phyloP scores from a whole-genome alignment of 2,888 invertebrate genomes.

The Tupiocoris notatus region DNA sequence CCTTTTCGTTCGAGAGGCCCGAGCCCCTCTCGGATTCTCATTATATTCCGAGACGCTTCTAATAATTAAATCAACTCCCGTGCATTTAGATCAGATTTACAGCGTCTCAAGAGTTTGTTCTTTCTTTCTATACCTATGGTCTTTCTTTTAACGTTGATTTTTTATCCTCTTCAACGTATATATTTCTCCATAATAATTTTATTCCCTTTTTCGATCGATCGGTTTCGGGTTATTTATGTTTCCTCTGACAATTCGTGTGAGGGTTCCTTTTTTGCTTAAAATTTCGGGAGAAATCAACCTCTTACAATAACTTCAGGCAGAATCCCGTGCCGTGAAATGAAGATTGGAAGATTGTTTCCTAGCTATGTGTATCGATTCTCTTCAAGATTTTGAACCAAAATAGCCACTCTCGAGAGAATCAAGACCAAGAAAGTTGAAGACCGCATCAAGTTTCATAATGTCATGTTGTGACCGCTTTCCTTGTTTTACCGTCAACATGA shows the following conservation, averaged over 20 bases:
- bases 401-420: too few relatives aligned
- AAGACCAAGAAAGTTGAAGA: too few relatives aligned
- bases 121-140: conserved; percentile 1
- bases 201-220: neutral
- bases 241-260: neutral
- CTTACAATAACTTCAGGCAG: too few relatives aligned
- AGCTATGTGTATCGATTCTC: too few relatives aligned
- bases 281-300: too few relatives aligned
- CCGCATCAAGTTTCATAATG: too few relatives aligned
- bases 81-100: conserved; percentile 46
- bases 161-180: neutral
- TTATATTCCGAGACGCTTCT: conserved; percentile 34
- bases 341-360: too few relatives aligned
- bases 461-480: too few relatives aligned
- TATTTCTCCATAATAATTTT: neutral
- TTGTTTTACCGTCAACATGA: too few relatives aligned
- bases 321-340: too few relatives aligned
- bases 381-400: too few relatives aligned
- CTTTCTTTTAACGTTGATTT: conserved; percentile 30
- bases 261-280: too few relatives aligned
- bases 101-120: conserved; percentile 39
- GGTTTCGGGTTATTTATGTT: neutral
- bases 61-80: conserved; percentile 47
- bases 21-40: conserved; percentile 40
- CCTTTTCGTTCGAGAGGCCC: neutral